Evolutionary conservation across 2,113 vertebrate species (phyloP).

Genomic region (Paramormyrops kingsleyae): DNA sequence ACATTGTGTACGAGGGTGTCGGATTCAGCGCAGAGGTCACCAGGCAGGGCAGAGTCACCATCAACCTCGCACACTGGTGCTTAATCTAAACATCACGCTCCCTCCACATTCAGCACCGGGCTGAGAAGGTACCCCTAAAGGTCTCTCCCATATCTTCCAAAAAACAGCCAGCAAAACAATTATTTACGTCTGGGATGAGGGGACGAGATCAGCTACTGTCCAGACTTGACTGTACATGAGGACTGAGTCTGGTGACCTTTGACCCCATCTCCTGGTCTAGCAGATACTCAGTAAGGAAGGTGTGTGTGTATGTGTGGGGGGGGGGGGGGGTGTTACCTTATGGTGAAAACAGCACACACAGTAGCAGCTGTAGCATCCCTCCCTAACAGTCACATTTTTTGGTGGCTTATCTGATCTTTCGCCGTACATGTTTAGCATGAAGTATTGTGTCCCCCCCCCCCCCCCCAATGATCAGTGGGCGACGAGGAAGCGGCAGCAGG

Average conservation of each 20-base stretch:
- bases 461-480: neutral
- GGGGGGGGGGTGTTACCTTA: neutral
- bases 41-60: neutral
- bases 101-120: slow-evolving; percentile 10
- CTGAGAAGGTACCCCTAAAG: neutral
- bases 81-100: slow-evolving; percentile 13
- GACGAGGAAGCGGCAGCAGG: neutral
- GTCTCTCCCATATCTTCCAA: neutral
- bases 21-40: neutral
- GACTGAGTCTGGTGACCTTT: neutral
- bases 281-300: neutral
- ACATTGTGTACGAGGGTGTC: neutral
- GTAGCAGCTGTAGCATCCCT: neutral
- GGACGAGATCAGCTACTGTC: neutral
- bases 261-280: neutral
- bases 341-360: neutral
- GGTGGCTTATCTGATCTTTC: neutral
- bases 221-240: neutral
- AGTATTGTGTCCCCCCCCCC: neutral
- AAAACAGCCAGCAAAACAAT: slow-evolving; percentile 6
- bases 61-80: neutral
- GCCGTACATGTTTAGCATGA: neutral
- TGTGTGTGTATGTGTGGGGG: neutral
- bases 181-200: neutral
- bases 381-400: neutral